These are phyloP conservation scores for Chouioia cunea DNA, from an alignment of 2,888 invertebrate species.

Conservation along the genomic window DNA sequence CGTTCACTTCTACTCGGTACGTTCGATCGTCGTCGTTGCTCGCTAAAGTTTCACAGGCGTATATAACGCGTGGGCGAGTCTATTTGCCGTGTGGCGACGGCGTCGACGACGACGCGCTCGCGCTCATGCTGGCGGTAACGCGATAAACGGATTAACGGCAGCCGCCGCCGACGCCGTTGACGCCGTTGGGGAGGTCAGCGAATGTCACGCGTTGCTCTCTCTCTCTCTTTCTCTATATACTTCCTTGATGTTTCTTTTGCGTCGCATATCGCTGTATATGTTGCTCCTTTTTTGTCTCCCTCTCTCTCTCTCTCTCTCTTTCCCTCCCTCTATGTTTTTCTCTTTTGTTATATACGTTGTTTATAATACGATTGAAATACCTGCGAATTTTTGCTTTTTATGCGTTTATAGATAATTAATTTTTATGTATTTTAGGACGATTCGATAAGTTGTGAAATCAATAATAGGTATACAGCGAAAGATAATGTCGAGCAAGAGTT, in stretches of 20 bases:
- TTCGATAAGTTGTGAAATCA: too few species aligned
- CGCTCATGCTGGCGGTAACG: conserved; percentile 62
- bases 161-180: conserved; percentile 40
- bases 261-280: too few species aligned
- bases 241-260: conserved; percentile 44
- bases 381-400: too few species aligned
- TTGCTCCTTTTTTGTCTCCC: conserved; percentile 39
- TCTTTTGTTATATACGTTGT: conserved; percentile 19
- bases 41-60: neutral
- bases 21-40: neutral
- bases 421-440: too few species aligned
- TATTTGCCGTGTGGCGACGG: conserved; percentile 25
- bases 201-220: conserved; percentile 60
- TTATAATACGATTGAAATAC: too few species aligned
- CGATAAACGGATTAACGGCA: conserved; percentile 68
- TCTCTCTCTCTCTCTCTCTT: conserved; percentile 41
- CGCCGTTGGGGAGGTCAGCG: conserved; percentile 52
- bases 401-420: too few species aligned
- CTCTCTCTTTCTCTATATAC: conserved; percentile 54
- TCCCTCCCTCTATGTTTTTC: conserved; percentile 39
- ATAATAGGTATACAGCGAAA: too few species aligned
- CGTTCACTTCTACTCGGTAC: too few species aligned
- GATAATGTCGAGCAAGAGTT: too few species aligned
- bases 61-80: conserved; percentile 27
- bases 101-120: too few species aligned